Evolutionary conservation across 2,888 invertebrate species (phyloP).

Genomic region (Gymnosoma rotundatum): DNA sequence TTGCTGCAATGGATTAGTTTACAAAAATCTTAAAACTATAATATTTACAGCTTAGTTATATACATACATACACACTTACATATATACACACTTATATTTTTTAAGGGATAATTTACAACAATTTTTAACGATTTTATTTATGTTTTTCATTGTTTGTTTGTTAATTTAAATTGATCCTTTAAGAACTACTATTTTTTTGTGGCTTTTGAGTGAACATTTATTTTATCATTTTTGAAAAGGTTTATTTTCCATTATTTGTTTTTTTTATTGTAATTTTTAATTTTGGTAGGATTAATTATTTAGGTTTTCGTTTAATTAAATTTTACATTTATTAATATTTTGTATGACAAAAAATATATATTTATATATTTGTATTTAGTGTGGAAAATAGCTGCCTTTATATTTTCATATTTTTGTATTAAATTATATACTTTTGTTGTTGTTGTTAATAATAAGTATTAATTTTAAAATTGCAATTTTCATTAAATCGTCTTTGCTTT

Average conservation of each 20-base stretch:
- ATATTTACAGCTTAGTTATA: too few species aligned
- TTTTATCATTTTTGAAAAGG: neutral
- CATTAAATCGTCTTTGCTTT: constrained; percentile 44
- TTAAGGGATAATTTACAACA: neutral
- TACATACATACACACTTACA: neutral
- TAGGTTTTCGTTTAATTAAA: constrained; percentile 7
- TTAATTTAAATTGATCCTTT: too few species aligned
- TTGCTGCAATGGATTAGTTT: too few species aligned
- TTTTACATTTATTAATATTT: constrained; percentile 35
- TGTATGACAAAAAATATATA: constrained; percentile 25
- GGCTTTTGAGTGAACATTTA: too few species aligned
- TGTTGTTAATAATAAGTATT: constrained; percentile 18
- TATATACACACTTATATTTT: neutral
- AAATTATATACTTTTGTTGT: constrained; percentile 5
- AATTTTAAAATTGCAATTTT: constrained; percentile 8
- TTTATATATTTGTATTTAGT: neutral
- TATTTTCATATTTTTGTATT: constrained; percentile 48
- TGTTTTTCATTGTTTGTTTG: too few species aligned
- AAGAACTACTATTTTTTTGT: too few species aligned
- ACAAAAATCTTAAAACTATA: too few species aligned
- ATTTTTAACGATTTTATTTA: neutral
- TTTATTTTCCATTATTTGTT: neutral
- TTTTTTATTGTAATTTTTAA: neutral
- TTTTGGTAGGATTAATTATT: neutral
- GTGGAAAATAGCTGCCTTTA: constrained; percentile 71